These are phyloP conservation scores for Coreoperca whiteheadi DNA, from an alignment of 2,113 vertebrate species.

Conservation along the genomic window DNA sequence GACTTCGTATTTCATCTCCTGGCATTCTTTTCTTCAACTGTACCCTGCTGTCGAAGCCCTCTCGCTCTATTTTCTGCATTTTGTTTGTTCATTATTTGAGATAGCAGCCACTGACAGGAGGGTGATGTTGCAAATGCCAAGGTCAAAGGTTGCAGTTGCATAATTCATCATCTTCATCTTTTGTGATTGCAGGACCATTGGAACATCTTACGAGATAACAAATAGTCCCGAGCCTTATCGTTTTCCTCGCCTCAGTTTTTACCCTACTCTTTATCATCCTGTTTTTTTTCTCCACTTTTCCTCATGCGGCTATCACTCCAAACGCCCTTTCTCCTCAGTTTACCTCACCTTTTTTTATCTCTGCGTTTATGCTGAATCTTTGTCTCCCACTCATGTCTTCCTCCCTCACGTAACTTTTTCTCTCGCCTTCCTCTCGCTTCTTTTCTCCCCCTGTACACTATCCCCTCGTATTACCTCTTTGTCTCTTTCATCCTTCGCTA, in stretches of 20 bases:
- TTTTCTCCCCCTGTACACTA: neutral
- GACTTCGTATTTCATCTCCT: conserved; percentile 31
- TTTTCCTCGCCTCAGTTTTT: conserved; percentile 39
- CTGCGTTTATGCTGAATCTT: conserved; percentile 36
- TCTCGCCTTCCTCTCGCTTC: neutral
- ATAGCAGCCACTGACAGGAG: conserved; percentile 13
- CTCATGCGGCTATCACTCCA: conserved; percentile 32
- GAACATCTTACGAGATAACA: conserved; percentile 47
- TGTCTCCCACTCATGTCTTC: conserved; percentile 27
- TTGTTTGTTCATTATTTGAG: no score
- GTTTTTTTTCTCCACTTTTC: conserved; percentile 1
- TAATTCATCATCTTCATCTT: conserved; percentile 65
- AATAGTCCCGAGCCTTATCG: conserved; percentile 45
- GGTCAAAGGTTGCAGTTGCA: conserved; percentile 49
- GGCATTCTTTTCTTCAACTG: conserved; percentile 38
- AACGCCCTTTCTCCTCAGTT: conserved; percentile 46
- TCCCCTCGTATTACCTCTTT: conserved; percentile 9
- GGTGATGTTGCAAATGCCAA: conserved; percentile 52
- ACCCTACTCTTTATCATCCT: conserved; percentile 43
- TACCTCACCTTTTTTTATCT: conserved; percentile 34
- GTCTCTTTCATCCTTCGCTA: conserved; percentile 27
- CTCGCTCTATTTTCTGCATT: conserved; percentile 33
- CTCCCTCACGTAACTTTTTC: conserved; percentile 4
- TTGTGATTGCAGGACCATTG: conserved; percentile 27
- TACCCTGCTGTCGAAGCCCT: conserved; percentile 12